phyloP scores from a whole-genome alignment of 2,113 vertebrate species.

The Onychostruthus taczanowskii region DNA sequence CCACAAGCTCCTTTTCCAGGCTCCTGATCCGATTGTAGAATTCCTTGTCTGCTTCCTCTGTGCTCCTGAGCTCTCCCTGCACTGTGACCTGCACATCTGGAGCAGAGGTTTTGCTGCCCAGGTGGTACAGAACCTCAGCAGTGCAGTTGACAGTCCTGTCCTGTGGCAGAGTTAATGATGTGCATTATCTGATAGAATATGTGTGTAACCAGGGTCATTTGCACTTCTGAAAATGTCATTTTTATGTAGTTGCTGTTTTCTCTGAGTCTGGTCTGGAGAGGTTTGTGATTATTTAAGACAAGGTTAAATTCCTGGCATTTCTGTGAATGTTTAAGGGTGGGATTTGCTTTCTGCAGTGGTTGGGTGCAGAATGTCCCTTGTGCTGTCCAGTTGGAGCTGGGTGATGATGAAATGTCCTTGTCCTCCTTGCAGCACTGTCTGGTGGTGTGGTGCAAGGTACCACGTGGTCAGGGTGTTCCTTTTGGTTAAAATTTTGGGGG shows the following conservation, averaged over 20 bases:
- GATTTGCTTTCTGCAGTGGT: neutral
- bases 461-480: neutral
- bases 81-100: slow-evolving; percentile 78
- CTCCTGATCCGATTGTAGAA: slow-evolving; percentile 80
- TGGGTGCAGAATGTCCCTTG: neutral
- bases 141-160: slow-evolving; percentile 68
- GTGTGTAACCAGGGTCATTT: neutral
- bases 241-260: neutral
- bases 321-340: neutral
- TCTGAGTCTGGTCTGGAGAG: neutral
- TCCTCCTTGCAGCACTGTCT: neutral
- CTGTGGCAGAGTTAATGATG: slow-evolving; percentile 39
- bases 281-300: neutral
- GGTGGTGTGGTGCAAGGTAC: neutral
- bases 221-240: neutral
- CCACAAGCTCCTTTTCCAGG: slow-evolving; percentile 66
- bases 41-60: slow-evolving; percentile 72
- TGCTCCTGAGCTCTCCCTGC: slow-evolving; percentile 72
- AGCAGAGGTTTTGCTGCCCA: slow-evolving; percentile 22
- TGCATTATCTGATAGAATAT: neutral
- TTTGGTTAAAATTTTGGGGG: neutral
- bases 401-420: neutral
- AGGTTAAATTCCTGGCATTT: neutral
- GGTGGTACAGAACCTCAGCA: slow-evolving; percentile 83
- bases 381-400: neutral